phyloP scores from a whole-genome alignment of 1,140 invertebrate genomes.

The Polypedilum pembai region DNA sequence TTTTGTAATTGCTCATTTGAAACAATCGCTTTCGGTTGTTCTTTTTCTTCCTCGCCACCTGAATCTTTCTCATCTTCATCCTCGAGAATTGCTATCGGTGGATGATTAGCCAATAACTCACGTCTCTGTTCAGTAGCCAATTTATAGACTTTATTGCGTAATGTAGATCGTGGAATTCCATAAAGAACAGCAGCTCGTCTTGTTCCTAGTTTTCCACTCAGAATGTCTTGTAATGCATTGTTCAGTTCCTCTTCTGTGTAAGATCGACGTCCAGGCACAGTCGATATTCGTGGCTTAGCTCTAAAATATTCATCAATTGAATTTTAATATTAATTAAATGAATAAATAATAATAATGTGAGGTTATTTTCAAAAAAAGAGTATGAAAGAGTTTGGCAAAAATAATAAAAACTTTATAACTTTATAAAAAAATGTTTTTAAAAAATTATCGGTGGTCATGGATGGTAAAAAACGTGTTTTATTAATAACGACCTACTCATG shows the following conservation, averaged over 20 bases:
- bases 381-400: too few relatives aligned
- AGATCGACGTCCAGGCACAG: constrained; percentile 54
- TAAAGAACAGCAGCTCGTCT: constrained; percentile 87
- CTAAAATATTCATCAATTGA: too few relatives aligned
- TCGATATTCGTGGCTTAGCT: constrained; percentile 55
- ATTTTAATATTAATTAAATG: too few relatives aligned
- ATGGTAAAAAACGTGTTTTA: too few relatives aligned
- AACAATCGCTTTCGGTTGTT: constrained; percentile 54
- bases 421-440: too few relatives aligned
- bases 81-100: constrained; percentile 40
- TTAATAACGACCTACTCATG: too few relatives aligned
- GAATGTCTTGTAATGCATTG: constrained; percentile 82
- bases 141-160: constrained; percentile 91
- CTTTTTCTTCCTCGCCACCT: constrained; percentile 41
- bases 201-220: constrained; percentile 84
- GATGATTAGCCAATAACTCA: constrained; percentile 48
- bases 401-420: too few relatives aligned
- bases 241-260: constrained; percentile 90
- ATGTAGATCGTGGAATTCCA: constrained; percentile 88
- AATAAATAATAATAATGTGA: too few relatives aligned
- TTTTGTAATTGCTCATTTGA: constrained; percentile 41
- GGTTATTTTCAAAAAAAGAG: too few relatives aligned
- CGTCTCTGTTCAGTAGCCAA: constrained; percentile 63
- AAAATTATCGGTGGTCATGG: too few relatives aligned
- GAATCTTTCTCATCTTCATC: constrained; percentile 37